These are phyloP conservation scores for Lasioglossum calceatum DNA, from an alignment of 2,888 invertebrate species.

Conservation along the genomic window DNA sequence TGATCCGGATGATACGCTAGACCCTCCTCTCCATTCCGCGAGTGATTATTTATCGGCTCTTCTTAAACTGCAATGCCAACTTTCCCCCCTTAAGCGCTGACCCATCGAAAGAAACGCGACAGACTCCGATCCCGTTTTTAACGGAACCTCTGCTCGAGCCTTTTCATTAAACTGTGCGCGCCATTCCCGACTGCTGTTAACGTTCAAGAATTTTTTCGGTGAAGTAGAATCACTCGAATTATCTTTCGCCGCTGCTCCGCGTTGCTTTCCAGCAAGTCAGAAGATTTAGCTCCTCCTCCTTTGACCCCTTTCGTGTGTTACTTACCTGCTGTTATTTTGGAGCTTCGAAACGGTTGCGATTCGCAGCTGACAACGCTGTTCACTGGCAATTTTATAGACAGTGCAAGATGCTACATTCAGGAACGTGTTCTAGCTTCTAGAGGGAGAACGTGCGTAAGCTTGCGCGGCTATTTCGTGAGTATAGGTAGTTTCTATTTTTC, in stretches of 20 bases:
- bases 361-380: no score
- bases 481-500: constrained; percentile 30
- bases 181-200: neutral
- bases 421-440: no score
- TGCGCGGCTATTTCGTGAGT: neutral
- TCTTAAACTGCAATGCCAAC: neutral
- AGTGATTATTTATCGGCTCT: constrained; percentile 2
- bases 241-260: neutral
- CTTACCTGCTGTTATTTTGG: neutral
- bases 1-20: neutral
- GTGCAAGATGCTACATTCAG: no score
- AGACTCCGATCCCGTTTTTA: neutral
- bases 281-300: neutral
- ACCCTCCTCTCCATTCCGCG: neutral
- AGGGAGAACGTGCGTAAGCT: neutral
- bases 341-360: no score
- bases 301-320: no score
- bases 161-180: neutral
- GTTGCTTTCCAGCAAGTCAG: neutral
- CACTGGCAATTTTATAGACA: no score
- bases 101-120: neutral
- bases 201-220: neutral
- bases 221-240: neutral
- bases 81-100: neutral
- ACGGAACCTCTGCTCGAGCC: neutral